phyloP scores from a whole-genome alignment of 2,888 invertebrate species.

The Siphlonurus alternatus region DNA sequence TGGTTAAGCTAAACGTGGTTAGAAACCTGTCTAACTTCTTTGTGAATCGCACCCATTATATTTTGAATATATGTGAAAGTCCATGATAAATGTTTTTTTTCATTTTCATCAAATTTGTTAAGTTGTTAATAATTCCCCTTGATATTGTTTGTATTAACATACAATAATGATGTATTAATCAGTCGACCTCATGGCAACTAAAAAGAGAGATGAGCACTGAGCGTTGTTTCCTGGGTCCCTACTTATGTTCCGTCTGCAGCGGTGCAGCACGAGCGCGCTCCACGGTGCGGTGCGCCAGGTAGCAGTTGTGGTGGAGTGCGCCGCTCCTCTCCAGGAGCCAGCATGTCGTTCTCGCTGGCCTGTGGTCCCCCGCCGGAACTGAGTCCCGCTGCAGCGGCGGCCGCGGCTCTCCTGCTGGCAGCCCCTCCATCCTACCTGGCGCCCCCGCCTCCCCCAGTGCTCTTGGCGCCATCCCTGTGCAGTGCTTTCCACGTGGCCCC shows the following conservation, averaged over 20 bases:
- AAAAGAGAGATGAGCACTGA: not conserved
- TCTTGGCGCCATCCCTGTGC: not conserved
- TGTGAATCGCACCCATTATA: too few relatives aligned
- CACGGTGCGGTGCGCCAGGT: conserved; percentile 31
- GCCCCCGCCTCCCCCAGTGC: conserved; percentile 21
- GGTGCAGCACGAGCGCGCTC: conserved; percentile 80
- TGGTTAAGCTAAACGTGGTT: too few relatives aligned
- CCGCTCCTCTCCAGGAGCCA: conserved; percentile 11
- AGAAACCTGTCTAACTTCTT: too few relatives aligned
- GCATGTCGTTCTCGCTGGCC: conserved; percentile 7
- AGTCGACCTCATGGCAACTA: too few relatives aligned
- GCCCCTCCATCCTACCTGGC: conserved; percentile 27
- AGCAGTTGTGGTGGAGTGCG: conserved; percentile 15
- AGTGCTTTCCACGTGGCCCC: not conserved
- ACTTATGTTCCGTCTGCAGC: conserved; percentile 47
- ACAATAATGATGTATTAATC: too few relatives aligned
- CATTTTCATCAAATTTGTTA: too few relatives aligned
- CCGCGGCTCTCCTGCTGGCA: conserved; percentile 26
- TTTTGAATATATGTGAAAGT: too few relatives aligned
- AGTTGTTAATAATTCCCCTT: too few relatives aligned
- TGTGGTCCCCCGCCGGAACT: conserved; percentile 15
- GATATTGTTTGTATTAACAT: too few relatives aligned
- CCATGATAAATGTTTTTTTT: too few relatives aligned
- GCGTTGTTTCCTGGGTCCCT: not conserved
- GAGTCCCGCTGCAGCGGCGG: not conserved